Conservation (phyloP, 2,113 vertebrate genomes). For the Barnardius zonarius region DNA sequence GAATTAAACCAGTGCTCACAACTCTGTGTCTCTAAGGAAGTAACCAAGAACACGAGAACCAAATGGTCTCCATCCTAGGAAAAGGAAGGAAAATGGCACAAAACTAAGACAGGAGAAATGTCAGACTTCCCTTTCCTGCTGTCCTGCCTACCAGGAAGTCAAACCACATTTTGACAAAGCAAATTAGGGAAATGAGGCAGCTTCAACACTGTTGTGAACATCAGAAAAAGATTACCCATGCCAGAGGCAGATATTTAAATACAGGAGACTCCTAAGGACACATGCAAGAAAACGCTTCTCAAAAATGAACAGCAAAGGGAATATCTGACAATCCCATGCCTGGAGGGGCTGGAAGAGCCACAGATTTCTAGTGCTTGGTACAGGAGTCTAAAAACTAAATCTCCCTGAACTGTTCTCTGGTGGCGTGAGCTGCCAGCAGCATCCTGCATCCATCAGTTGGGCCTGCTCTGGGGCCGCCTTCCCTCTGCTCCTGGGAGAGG, state of each 20-base stretch:
- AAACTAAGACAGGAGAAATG: background rate
- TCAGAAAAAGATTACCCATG: background rate
- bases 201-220: background rate
- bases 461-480: too few relatives aligned
- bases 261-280: background rate
- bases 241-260: background rate
- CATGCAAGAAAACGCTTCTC: background rate
- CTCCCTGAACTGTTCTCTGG: background rate
- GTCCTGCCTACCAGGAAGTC: background rate
- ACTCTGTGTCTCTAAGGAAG: background rate
- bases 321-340: background rate
- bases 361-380: background rate
- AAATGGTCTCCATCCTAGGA: background rate
- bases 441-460: background rate
- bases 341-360: background rate
- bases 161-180: background rate
- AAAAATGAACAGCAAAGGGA: background rate
- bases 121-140: background rate
- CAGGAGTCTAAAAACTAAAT: background rate
- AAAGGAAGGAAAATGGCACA: background rate
- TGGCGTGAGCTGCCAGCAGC: background rate
- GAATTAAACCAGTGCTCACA: background rate
- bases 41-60: background rate
- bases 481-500: background rate
- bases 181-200: background rate